Percentiles rank a stretch among this genome's conserved stretches.
phyloP scores from a whole-genome alignment of 30 jellyfish, hydroid and myxozoan species.

The Aurelia coerulea region DNA sequence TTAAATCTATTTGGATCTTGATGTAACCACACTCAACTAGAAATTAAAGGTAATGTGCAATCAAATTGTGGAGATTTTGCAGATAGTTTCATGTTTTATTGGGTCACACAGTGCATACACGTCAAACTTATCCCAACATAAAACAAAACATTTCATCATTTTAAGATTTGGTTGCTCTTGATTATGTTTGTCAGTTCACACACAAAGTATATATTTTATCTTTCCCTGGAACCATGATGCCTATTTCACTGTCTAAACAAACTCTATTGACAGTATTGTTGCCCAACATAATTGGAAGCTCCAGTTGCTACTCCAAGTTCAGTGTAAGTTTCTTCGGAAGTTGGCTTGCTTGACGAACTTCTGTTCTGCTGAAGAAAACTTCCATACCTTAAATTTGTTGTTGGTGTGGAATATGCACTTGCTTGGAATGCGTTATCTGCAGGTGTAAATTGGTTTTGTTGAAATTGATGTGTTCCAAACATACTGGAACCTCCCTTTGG shows the following conservation, averaged over 20 bases:
- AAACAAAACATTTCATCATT: no score
- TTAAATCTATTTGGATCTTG: no score
- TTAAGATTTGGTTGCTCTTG: no score
- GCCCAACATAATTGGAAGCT: conserved; percentile 13
- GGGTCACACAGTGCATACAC: no score
- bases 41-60: no score
- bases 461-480: conserved; percentile 20
- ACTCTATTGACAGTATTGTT: background rate
- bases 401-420: conserved; percentile 32
- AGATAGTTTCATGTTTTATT: no score
- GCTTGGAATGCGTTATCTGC: conserved; percentile 27
- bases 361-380: conserved; percentile 43
- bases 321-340: conserved; percentile 28
- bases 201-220: background rate
- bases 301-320: conserved; percentile 20
- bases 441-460: conserved; percentile 18
- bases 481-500: no score
- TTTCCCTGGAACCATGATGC: conserved; percentile 2
- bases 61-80: no score
- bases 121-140: no score
- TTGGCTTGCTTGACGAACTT: conserved; percentile 34
- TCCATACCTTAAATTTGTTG: conserved; percentile 19
- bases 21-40: no score
- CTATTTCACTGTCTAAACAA: no score
- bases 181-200: conserved; percentile 19